Conservation (phyloP, 2,797 vertebrate genomes). For the Semotilus atromaculatus region DNA sequence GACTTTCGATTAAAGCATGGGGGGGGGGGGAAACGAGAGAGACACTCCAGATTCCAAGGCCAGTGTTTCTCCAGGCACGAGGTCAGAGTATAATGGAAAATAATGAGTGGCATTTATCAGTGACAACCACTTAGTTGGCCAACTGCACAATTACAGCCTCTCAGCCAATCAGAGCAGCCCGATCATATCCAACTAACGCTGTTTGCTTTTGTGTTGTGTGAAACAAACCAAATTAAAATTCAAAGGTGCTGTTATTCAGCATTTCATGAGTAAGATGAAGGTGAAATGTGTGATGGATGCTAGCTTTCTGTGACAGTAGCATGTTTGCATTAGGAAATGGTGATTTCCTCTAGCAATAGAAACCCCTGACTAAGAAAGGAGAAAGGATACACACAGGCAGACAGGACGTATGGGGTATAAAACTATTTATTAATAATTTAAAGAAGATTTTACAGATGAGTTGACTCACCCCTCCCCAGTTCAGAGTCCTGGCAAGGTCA, state of each 20-base stretch:
- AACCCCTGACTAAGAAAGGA: not conserved
- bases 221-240: not conserved
- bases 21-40: not conserved
- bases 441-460: constrained; percentile 8
- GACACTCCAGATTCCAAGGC: constrained; percentile 38
- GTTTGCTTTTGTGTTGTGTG: not conserved
- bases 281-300: not conserved
- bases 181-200: not conserved
- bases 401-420: no score
- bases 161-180: not conserved
- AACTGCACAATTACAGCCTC: not conserved
- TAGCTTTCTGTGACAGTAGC: not conserved
- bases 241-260: not conserved
- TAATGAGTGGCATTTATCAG: constrained; percentile 28
- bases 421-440: constrained; percentile 26
- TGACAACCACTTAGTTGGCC: constrained; percentile 11
- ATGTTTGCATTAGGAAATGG: not conserved
- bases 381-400: not conserved
- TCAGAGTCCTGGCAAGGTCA: constrained; percentile 97
- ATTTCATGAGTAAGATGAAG: not conserved
- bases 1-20: constrained; percentile 36
- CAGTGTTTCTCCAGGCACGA: constrained; percentile 24
- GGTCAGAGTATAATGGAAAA: constrained; percentile 32
- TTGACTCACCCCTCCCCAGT: constrained; percentile 97
- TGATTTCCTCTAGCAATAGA: not conserved